A percentile compares a stretch with the other conserved stretches of the same genome.
phyloP scores from a whole-genome alignment of 2,113 vertebrate genomes.

The Cricetomys ansorgei region DNA sequence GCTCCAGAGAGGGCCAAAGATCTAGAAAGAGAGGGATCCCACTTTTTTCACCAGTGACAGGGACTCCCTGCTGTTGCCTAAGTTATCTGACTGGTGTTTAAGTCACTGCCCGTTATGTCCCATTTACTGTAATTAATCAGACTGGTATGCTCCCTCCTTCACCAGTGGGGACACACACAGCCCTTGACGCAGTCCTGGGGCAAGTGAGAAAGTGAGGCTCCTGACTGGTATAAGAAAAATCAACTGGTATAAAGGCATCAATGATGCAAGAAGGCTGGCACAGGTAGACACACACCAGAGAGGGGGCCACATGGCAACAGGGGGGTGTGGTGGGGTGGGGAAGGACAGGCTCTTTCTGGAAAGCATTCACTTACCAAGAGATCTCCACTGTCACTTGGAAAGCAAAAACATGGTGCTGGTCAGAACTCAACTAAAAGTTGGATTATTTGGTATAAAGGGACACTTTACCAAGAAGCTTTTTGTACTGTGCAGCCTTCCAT shows the following conservation, averaged over 20 bases:
- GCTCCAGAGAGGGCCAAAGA: conserved; percentile 1
- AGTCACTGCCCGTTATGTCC: background rate
- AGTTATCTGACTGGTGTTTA: conserved; percentile 68
- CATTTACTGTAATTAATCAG: conserved; percentile 55
- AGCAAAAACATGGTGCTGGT: background rate
- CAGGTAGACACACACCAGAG: background rate
- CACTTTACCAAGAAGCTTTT: no score
- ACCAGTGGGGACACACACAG: background rate
- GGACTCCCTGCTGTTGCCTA: conserved; percentile 62
- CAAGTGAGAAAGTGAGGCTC: background rate
- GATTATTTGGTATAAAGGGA: no score
- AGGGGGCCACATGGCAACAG: background rate
- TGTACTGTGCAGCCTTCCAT: no score
- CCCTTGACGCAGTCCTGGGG: background rate
- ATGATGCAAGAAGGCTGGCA: background rate
- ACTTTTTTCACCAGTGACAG: background rate
- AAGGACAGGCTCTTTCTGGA: background rate
- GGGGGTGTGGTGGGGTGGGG: no score
- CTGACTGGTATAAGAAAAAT: background rate
- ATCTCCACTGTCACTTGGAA: background rate
- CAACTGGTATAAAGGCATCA: background rate
- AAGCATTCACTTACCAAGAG: background rate
- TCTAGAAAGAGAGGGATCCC: conserved; percentile 65
- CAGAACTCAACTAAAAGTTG: conserved; percentile 38
- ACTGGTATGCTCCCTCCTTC: conserved; percentile 9